Base-by-base conservation (phyloP, 2,797 vertebrate genomes). In the Antennarius maculatus region DNA sequence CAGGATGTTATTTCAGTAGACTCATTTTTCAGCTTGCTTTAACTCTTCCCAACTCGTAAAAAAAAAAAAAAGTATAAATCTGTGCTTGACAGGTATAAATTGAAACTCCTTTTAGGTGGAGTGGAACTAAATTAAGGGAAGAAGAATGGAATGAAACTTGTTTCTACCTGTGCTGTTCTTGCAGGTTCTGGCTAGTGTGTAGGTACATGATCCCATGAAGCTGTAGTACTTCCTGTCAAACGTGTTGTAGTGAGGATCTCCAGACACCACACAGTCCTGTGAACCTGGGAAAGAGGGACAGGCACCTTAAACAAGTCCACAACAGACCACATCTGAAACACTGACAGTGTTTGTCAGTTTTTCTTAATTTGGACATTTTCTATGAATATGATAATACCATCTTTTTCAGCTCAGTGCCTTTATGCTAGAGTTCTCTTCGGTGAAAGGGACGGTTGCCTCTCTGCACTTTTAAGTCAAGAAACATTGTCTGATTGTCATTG, bases 181-280 rank as follows among this genome's bases (percentile, higher is more conserved):
- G 79, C 94, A 95, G 63, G 80, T 84, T 63, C 93, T 90, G 54
- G 93, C 89, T 80, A 96, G 77, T 16, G 93, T 92, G 79, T 95
- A 97, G 51, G 94, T 95, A 69, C 96, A 96, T 37, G 91, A 92
- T 61, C 96, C 95, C 90, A 93, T 94, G 85, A 95, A 95, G 71
- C 67, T 90, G 76, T 92, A 94, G 64, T 83, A 92, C 74, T 74
- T 95, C 9, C 94, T 91, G 46, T 97, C 95, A 84, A 98, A 97
- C 0, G 95, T 97, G 80, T 91, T 81, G 70, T 96, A 96, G 84
- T 97, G 95, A 16, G 94, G 95, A 82, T 97, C 95, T 49, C 96
- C 96, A 16, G 93, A 95, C 49, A 95, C 88, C 42, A 92, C 87
- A 54, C 96, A 97, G 75, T 92, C 93, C 69, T 94, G 85, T 39